A percentile compares a stretch with the other conserved stretches of the same genome.
phyloP scores from a whole-genome alignment of 2,113 vertebrate species.

The Emydura subglobosa region DNA sequence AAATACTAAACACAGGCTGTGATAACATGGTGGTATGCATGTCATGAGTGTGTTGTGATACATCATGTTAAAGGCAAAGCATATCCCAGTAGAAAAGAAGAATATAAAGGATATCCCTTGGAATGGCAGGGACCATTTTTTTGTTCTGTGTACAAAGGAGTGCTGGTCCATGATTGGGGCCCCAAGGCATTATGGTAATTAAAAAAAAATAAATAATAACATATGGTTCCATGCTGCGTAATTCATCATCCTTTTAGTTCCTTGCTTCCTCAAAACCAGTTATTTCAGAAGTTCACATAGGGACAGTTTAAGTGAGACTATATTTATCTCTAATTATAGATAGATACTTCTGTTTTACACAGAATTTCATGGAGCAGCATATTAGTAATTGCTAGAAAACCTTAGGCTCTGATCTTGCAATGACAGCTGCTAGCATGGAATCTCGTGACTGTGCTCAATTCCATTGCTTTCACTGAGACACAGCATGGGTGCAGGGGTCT shows the following conservation, averaged over 20 bases:
- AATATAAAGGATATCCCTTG: background rate
- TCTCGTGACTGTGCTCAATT: background rate
- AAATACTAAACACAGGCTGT: background rate
- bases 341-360: background rate
- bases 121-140: background rate
- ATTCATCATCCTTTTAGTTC: background rate
- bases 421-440: background rate
- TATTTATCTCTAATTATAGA: background rate
- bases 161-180: no score
- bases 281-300: background rate
- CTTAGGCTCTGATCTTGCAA: background rate
- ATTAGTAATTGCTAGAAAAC: background rate
- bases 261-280: background rate
- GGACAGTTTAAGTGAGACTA: background rate
- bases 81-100: background rate
- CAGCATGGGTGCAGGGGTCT: background rate
- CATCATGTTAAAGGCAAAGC: background rate
- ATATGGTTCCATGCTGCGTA: background rate
- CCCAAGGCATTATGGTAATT: background rate
- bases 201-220: background rate
- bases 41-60: background rate
- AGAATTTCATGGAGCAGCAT: background rate
- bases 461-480: background rate
- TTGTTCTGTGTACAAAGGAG: background rate
- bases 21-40: background rate